These are phyloP conservation scores for Teinopalpus imperialis DNA, from an alignment of 2,888 invertebrate species.

Conservation along the genomic window DNA sequence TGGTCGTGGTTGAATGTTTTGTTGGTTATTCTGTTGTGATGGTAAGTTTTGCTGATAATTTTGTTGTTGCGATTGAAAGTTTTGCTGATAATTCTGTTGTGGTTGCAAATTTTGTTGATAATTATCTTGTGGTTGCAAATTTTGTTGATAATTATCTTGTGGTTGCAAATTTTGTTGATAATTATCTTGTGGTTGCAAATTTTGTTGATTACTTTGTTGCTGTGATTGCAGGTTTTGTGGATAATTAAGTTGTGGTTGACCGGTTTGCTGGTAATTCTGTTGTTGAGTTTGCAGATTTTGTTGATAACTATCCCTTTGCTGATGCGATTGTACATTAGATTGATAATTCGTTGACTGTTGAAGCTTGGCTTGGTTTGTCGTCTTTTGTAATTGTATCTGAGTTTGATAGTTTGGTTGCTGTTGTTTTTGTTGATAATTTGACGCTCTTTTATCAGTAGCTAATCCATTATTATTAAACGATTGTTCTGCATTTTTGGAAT, in stretches of 20 bases:
- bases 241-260: background rate
- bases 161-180: slow-evolving; percentile 1
- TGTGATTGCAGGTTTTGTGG: slow-evolving; percentile 1
- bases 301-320: background rate
- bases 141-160: slow-evolving; percentile 7
- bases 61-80: background rate
- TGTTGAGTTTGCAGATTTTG: slow-evolving; percentile 10
- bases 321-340: slow-evolving; percentile 1
- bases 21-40: background rate
- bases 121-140: background rate
- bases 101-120: background rate
- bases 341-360: background rate
- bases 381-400: background rate
- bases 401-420: slow-evolving; percentile 15
- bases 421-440: slow-evolving; percentile 1
- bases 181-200: background rate
- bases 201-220: background rate
- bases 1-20: slow-evolving; percentile 2
- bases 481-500: background rate
- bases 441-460: slow-evolving; percentile 1
- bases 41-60: background rate
- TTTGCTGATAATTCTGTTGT: slow-evolving; percentile 3
- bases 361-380: background rate
- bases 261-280: slow-evolving; percentile 2
- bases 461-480: slow-evolving; percentile 9